Conservation (phyloP, 1,140 invertebrate genomes). For the Listronotus bonariensis region DNA sequence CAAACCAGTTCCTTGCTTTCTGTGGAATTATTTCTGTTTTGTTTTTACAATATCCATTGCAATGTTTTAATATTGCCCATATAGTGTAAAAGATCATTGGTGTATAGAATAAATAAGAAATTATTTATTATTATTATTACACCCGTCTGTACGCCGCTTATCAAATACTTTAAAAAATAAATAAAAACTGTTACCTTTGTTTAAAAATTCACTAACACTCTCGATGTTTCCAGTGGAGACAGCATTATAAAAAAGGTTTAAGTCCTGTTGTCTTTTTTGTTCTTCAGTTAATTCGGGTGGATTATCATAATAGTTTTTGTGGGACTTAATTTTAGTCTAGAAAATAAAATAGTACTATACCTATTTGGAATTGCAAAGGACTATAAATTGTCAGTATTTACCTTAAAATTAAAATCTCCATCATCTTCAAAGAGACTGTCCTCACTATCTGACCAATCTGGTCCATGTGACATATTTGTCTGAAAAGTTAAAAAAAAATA, state of each 20-base stretch:
- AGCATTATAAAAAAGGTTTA: constrained; percentile 27
- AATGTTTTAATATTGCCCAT: no score
- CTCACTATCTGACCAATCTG: constrained; percentile 41
- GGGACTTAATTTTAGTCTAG: constrained; percentile 9
- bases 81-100: no score
- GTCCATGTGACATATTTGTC: constrained; percentile 14
- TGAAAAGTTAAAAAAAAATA: no score
- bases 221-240: constrained; percentile 30
- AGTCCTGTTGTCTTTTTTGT: constrained; percentile 23
- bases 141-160: no score
- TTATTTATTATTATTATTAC: no score
- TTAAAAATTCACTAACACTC: constrained; percentile 22
- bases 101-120: no score
- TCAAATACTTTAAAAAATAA: not conserved
- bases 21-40: no score
- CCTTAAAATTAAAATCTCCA: constrained; percentile 37
- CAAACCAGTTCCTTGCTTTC: no score
- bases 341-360: no score
- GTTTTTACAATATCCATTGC: no score
- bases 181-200: constrained; percentile 30
- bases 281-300: constrained; percentile 25
- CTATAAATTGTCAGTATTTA: not conserved
- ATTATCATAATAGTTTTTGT: not conserved
- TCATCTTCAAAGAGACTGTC: constrained; percentile 41
- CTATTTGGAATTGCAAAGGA: not conserved